A percentile compares a stretch with the other conserved stretches of the same genome.
Evolutionary conservation across 2,888 invertebrate genomes (phyloP).

Genomic region (Harpalus rufipes): DNA sequence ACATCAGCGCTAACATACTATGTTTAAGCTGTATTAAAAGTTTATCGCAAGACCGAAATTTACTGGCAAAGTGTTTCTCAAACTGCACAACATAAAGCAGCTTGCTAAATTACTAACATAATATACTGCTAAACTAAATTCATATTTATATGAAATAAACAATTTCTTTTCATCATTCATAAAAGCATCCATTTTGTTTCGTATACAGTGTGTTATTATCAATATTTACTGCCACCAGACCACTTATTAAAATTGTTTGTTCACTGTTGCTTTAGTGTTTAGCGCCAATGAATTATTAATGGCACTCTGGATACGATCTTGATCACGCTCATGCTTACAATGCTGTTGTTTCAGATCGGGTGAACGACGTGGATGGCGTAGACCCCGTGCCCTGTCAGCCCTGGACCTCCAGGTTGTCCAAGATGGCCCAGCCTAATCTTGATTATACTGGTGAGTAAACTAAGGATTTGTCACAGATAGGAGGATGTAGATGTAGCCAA

Average conservation of each 20-base stretch:
- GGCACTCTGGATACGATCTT: not conserved
- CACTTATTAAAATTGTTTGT: not conserved
- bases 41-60: conserved; percentile 44
- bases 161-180: no score
- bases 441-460: conserved; percentile 89
- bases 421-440: conserved; percentile 95
- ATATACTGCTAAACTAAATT: not conserved
- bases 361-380: conserved; percentile 84
- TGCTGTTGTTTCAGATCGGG: conserved; percentile 81
- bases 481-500: not conserved
- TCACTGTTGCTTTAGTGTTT: not conserved
- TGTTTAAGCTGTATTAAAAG: conserved; percentile 56
- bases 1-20: conserved; percentile 38
- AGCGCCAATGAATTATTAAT: conserved; percentile 62
- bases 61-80: not conserved
- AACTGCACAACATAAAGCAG: not conserved
- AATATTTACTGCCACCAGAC: no score
- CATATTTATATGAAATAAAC: no score
- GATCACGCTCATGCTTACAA: not conserved
- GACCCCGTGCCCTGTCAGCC: conserved; percentile 88
- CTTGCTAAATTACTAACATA: not conserved
- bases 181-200: no score
- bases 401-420: conserved; percentile 94
- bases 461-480: not conserved
- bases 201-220: no score